A percentile compares a stretch with the other conserved stretches of the same genome.
phyloP scores from a whole-genome alignment of 1,140 invertebrate genomes.

The Cryptotermes secundus region DNA sequence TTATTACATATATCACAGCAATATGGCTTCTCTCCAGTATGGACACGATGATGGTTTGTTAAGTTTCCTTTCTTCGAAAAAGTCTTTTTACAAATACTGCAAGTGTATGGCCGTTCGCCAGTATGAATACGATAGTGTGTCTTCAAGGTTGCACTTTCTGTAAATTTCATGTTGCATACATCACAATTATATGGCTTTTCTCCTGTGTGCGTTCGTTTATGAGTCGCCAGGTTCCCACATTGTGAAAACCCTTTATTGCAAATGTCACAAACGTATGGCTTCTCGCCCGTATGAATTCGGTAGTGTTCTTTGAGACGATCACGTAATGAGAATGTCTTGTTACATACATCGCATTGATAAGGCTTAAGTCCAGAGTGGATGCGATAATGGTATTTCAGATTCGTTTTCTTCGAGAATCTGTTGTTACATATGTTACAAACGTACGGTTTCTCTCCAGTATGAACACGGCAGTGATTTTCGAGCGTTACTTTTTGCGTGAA shows the following conservation, averaged over 20 bases:
- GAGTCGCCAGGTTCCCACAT: neutral
- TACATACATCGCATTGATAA: neutral
- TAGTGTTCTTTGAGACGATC: neutral
- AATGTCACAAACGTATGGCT: neutral
- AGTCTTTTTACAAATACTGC: neutral
- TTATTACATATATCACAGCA: slow-evolving; percentile 26
- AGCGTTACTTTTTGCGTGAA: neutral
- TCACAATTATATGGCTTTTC: slow-evolving; percentile 4
- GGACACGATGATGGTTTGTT: slow-evolving; percentile 20
- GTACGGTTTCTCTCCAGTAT: neutral
- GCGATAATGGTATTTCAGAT: neutral
- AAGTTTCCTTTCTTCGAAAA: slow-evolving; percentile 25
- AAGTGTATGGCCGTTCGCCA: neutral
- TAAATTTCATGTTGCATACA: neutral
- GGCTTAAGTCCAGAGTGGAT: neutral
- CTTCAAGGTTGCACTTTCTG: neutral
- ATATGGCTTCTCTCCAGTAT: slow-evolving; percentile 31
- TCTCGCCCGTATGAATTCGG: slow-evolving; percentile 3
- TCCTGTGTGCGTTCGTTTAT: neutral
- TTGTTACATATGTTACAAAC: neutral
- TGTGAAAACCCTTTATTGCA: neutral
- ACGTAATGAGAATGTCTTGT: neutral
- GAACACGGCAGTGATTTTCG: neutral
- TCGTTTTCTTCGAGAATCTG: neutral
- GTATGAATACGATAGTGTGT: neutral